A percentile compares a stretch with the other conserved stretches of the same genome.
phyloP scores from a whole-genome alignment of 2,113 vertebrate genomes.

The Poecilia latipinna region DNA sequence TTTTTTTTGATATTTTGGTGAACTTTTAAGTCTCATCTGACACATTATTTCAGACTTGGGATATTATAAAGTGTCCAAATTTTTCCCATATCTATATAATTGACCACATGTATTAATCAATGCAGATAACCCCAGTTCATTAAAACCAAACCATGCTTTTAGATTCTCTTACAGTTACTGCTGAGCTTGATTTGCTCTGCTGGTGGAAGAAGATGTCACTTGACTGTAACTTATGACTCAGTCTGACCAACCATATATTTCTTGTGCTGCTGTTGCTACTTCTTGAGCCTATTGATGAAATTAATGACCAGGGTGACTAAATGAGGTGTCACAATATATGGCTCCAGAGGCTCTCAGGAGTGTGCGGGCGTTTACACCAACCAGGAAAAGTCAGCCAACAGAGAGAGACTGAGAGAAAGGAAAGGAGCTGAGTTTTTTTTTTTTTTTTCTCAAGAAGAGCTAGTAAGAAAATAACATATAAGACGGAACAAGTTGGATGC shows the following conservation, averaged over 20 bases:
- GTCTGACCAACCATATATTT: constrained; percentile 31
- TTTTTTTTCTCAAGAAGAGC: constrained; percentile 40
- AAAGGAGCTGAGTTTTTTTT: constrained; percentile 18
- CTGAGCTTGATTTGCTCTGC: neutral
- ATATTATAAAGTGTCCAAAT: neutral
- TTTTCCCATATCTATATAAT: neutral
- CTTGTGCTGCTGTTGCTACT: constrained; percentile 26
- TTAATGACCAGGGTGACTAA: constrained; percentile 68
- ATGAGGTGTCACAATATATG: constrained; percentile 59
- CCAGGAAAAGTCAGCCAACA: constrained; percentile 43
- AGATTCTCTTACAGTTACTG: constrained; percentile 40
- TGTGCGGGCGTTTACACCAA: constrained; percentile 39
- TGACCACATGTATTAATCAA: neutral
- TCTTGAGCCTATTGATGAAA: constrained; percentile 69
- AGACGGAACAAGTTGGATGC: constrained; percentile 21
- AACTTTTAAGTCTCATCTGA: neutral
- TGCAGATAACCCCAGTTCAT: neutral
- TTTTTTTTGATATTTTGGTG: neutral
- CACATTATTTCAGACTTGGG: neutral
- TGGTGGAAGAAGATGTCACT: constrained; percentile 21
- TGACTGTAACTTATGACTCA: constrained; percentile 48
- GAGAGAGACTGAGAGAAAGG: constrained; percentile 27
- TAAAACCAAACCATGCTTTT: neutral
- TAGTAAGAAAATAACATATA: constrained; percentile 24
- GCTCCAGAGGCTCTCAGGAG: constrained; percentile 56